Evolutionary conservation across 1,140 invertebrate species (phyloP).

Genomic region (Triops longicaudatus): DNA sequence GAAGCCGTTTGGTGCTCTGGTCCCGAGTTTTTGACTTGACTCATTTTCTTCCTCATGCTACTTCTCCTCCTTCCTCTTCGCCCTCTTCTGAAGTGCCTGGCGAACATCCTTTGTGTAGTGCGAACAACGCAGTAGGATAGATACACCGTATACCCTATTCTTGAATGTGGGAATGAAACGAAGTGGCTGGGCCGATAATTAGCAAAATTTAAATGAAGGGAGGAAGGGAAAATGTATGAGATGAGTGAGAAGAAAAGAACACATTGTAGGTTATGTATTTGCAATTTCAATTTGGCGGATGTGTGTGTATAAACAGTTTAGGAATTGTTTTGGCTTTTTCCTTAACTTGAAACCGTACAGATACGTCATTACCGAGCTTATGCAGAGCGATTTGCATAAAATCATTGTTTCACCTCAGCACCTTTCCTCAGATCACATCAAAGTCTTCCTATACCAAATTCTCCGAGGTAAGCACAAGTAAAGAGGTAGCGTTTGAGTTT

Average conservation of each 20-base stretch:
- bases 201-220: background rate
- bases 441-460: conserved; percentile 99
- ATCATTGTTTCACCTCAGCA: conserved; percentile 99
- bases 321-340: background rate
- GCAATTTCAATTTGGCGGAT: no score
- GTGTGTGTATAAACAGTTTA: no score
- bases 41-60: background rate
- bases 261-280: background rate
- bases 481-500: background rate
- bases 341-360: conserved; percentile 44
- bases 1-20: background rate
- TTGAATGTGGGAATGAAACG: background rate
- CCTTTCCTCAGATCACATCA: conserved; percentile 96
- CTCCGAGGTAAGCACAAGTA: conserved; percentile 69
- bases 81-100: background rate
- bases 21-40: background rate
- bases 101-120: background rate
- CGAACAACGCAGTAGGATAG: background rate
- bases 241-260: background rate
- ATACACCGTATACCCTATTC: background rate
- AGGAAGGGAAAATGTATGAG: background rate
- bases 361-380: conserved; percentile 97
- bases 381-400: conserved; percentile 99
- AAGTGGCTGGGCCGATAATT: background rate
- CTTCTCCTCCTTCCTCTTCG: no score